Evolutionary conservation across 2,888 invertebrate genomes (phyloP).

Genomic region (Tipula vernalis): DNA sequence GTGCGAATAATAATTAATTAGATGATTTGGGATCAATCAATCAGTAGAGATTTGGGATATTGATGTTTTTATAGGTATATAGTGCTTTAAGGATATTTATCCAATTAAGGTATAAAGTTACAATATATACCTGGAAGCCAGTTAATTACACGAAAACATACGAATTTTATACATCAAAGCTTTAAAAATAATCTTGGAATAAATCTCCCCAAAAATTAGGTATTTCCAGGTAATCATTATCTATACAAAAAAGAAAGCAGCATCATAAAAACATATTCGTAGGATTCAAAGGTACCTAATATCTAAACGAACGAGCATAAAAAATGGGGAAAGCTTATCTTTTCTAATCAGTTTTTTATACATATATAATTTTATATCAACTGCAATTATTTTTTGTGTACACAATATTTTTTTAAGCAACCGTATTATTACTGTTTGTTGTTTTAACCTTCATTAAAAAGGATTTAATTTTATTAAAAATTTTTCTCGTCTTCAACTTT

Average conservation of each 20-base stretch:
- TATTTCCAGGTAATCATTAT: not conserved
- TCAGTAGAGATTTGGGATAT: not conserved
- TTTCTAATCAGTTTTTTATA: not conserved
- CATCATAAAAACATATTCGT: not conserved
- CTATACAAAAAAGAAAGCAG: not conserved
- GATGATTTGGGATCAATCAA: not conserved
- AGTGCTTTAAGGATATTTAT: not conserved
- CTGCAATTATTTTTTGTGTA: not conserved
- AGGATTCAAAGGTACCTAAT: not conserved
- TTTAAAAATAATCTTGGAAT: not conserved
- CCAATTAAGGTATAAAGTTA: not conserved
- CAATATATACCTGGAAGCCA: too few species aligned
- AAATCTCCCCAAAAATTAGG: not conserved
- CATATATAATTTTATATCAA: not conserved
- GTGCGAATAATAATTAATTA: not conserved
- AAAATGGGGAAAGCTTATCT: not conserved
- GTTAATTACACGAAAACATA: not conserved
- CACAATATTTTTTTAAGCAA: not conserved
- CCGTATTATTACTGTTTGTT: not conserved
- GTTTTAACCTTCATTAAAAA: not conserved
- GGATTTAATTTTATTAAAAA: not conserved
- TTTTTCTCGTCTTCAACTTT: not conserved
- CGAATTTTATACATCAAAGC: not conserved
- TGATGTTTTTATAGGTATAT: not conserved
- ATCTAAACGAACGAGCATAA: not conserved